phyloP scores from a whole-genome alignment of 2,797 vertebrate species.

The Sparidentex hasta region DNA sequence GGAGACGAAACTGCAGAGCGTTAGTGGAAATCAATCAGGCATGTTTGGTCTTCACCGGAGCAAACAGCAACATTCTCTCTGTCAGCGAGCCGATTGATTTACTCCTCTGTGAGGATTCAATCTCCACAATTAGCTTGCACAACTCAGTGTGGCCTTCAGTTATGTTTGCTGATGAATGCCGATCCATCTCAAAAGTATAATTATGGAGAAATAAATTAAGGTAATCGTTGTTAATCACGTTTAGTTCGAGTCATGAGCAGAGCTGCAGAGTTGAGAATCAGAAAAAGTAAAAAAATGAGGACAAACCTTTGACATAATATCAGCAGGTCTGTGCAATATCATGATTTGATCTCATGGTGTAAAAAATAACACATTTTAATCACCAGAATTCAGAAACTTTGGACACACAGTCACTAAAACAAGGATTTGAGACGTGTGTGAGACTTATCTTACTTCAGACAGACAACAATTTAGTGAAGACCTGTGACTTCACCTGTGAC shows the following conservation, averaged over 20 bases:
- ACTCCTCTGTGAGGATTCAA: constrained; percentile 10
- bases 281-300: neutral
- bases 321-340: neutral
- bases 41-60: constrained; percentile 33
- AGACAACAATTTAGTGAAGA: no score
- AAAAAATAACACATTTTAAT: neutral
- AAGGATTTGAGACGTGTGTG: neutral
- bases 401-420: no score
- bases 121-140: constrained; percentile 19
- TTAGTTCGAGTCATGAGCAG: neutral
- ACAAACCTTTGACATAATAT: neutral
- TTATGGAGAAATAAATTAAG: neutral
- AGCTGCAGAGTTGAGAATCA: neutral
- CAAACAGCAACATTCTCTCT: constrained; percentile 26
- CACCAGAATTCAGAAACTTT: neutral
- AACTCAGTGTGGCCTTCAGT: constrained; percentile 3
- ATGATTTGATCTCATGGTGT: neutral
- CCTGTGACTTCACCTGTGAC: no score
- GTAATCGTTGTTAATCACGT: neutral
- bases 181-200: neutral
- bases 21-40: constrained; percentile 47
- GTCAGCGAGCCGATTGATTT: constrained; percentile 27
- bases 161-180: constrained; percentile 14
- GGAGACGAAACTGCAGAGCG: constrained; percentile 16
- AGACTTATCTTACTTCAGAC: no score